Evolutionary conservation across 1,140 invertebrate species (phyloP).

Genomic region (Sipha flava): DNA sequence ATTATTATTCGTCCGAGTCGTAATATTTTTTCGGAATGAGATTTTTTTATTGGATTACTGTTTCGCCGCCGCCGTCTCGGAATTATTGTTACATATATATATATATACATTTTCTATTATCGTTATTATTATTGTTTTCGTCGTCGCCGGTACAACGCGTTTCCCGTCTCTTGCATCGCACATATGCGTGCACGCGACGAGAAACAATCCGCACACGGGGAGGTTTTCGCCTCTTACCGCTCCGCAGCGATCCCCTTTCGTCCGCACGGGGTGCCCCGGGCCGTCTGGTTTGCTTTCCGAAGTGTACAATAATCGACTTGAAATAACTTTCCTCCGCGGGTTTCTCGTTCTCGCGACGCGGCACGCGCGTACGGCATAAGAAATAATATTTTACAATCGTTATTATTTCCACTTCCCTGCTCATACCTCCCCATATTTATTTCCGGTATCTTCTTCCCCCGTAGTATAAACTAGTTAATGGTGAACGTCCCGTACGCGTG

Average conservation of each 20-base stretch:
- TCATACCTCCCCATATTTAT: too few species aligned
- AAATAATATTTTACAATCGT: too few species aligned
- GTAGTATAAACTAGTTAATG: too few species aligned
- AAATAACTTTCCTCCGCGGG: background rate
- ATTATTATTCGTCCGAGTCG: background rate
- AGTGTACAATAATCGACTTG: background rate
- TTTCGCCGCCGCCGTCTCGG: background rate
- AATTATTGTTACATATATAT: slow-evolving; percentile 1
- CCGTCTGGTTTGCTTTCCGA: background rate
- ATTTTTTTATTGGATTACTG: slow-evolving; percentile 21
- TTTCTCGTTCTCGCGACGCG: too few species aligned
- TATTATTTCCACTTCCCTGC: too few species aligned
- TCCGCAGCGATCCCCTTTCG: too few species aligned
- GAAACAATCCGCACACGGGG: too few species aligned
- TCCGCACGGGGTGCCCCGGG: too few species aligned
- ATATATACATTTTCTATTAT: too few species aligned
- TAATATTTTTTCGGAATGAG: background rate
- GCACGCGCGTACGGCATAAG: too few species aligned
- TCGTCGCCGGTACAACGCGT: background rate
- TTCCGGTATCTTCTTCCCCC: too few species aligned
- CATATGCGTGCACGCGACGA: background rate
- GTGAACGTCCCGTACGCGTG: background rate
- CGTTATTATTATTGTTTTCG: background rate
- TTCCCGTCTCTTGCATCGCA: background rate
- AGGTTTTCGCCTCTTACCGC: too few species aligned